Conservation (phyloP, 1,140 invertebrate genomes). For the Hormaphis cornu region DNA sequence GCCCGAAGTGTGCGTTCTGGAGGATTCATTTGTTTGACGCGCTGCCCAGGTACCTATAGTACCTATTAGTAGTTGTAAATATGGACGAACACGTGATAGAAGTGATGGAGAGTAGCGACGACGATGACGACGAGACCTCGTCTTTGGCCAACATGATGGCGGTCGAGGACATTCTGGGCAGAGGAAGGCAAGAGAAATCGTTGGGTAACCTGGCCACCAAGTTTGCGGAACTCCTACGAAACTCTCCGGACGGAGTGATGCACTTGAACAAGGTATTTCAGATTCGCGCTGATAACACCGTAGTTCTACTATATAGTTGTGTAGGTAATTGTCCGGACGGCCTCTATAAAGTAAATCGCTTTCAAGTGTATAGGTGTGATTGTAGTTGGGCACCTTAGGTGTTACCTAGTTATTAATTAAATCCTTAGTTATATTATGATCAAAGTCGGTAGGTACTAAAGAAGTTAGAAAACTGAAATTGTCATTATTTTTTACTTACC, state of each 20-base stretch:
- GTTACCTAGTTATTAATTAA: background rate
- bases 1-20: too few relatives aligned
- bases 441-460: too few relatives aligned
- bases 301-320: background rate
- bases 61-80: too few relatives aligned
- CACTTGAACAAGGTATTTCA: constrained; percentile 55
- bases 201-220: constrained; percentile 85
- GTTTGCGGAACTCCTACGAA: constrained; percentile 81
- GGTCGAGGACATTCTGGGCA: constrained; percentile 9
- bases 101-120: background rate
- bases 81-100: constrained; percentile 2
- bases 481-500: too few relatives aligned
- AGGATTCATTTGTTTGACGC: too few relatives aligned
- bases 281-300: background rate
- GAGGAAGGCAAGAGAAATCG: constrained; percentile 68
- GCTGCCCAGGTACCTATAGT: too few relatives aligned
- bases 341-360: too few relatives aligned
- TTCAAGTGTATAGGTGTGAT: background rate
- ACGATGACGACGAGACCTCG: background rate
- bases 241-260: constrained; percentile 77
- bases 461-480: too few relatives aligned
- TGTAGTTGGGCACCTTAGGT: background rate
- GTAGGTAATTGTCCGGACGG: background rate
- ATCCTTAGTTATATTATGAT: too few relatives aligned
- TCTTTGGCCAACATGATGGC: background rate